Percentiles rank a stretch among this genome's conserved stretches.
These are phyloP conservation scores for Ia io DNA, from an alignment of 2,113 vertebrate genomes.

Conservation along the genomic window DNA sequence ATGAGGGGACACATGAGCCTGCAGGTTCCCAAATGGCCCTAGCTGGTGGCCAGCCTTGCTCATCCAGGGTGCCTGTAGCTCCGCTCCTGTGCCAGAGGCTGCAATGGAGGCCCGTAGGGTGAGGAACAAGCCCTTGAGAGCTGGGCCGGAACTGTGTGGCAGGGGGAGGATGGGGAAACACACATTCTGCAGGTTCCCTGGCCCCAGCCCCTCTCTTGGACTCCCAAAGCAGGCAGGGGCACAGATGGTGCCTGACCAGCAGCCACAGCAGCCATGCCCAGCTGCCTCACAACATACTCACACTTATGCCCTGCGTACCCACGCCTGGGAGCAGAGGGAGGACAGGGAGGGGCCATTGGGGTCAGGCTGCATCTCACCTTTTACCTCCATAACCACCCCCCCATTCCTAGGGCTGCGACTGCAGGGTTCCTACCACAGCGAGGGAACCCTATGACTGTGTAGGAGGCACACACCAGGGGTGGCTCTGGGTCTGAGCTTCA, in stretches of 20 bases:
- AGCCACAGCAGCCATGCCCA: neutral
- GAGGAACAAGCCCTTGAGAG: constrained; percentile 86
- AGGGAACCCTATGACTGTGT: neutral
- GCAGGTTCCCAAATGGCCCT: neutral
- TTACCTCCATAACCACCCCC: neutral
- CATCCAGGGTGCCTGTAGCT: neutral
- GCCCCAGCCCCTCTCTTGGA: neutral
- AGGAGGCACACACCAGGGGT: neutral
- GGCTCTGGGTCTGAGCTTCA: neutral
- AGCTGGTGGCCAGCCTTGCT: neutral
- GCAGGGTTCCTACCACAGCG: neutral
- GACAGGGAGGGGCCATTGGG: neutral
- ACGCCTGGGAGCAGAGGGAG: neutral
- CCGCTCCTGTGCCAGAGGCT: neutral
- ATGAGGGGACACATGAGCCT: neutral
- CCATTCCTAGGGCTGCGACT: neutral
- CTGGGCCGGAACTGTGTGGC: constrained; percentile 56
- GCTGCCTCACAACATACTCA: neutral
- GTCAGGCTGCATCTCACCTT: neutral
- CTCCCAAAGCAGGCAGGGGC: neutral
- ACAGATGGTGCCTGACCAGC: neutral
- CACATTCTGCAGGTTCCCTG: neutral
- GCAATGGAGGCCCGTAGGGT: neutral
- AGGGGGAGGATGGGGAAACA: neutral
- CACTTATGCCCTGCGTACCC: neutral